Evolutionary conservation across 2,113 vertebrate genomes (phyloP).

Genomic region (Osmerus eperlanus): DNA sequence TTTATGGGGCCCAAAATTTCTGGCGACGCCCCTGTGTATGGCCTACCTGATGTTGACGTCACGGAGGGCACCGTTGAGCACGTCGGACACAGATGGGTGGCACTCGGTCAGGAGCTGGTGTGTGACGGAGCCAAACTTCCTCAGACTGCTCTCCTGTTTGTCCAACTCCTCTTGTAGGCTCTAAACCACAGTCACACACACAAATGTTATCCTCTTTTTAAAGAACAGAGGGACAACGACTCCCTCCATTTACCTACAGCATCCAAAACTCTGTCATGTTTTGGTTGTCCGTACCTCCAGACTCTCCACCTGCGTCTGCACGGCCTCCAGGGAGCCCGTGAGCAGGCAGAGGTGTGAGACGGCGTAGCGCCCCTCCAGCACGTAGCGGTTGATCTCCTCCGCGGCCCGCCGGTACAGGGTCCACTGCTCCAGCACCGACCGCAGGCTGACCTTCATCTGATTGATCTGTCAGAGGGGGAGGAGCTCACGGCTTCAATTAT

Average conservation of each 20-base stretch:
- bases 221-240: no score
- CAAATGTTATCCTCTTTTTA: no score
- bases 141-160: slow-evolving; percentile 83
- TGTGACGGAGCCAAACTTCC: slow-evolving; percentile 87
- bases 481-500: not conserved
- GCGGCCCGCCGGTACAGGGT: slow-evolving; percentile 78
- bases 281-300: slow-evolving; percentile 78
- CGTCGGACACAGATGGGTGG: slow-evolving; percentile 83
- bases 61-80: slow-evolving; percentile 78
- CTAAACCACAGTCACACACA: slow-evolving; percentile 56
- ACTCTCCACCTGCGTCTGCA: slow-evolving; percentile 86
- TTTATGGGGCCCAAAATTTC: no score
- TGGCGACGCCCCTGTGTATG: no score
- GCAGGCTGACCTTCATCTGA: slow-evolving; percentile 83
- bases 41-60: slow-evolving; percentile 86
- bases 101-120: slow-evolving; percentile 84
- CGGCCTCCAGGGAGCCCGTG: slow-evolving; percentile 90
- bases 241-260: no score
- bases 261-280: not conserved
- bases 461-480: slow-evolving; percentile 69
- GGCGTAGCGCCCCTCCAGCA: slow-evolving; percentile 90
- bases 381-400: slow-evolving; percentile 83
- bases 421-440: slow-evolving; percentile 87
- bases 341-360: slow-evolving; percentile 85
- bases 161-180: slow-evolving; percentile 88